These are phyloP conservation scores for Cotesia typhae DNA, from an alignment of 1,140 invertebrate species.

Conservation along the genomic window DNA sequence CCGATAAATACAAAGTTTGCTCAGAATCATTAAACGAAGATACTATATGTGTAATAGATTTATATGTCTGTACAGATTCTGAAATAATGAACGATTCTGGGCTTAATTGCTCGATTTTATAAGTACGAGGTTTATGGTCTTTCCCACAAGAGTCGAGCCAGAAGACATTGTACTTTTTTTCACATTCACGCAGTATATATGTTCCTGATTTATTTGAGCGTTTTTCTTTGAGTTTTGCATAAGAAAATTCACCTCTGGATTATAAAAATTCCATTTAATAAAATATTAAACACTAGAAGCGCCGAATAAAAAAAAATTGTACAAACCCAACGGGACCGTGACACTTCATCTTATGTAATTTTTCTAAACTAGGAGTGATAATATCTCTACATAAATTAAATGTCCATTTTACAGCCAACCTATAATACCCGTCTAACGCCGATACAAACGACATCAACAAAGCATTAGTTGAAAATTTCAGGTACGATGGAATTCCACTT, in stretches of 20 bases:
- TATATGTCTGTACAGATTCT: constrained; percentile 66
- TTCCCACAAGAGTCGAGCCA: constrained; percentile 82
- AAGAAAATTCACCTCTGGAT: constrained; percentile 80
- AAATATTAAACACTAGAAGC: too few species aligned
- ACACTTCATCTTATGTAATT: constrained; percentile 78
- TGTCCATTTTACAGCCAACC: constrained; percentile 87
- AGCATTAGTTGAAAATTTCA: constrained; percentile 72
- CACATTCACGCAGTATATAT: constrained; percentile 84
- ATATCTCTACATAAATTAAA: constrained; percentile 87
- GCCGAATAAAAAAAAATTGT: constrained; percentile 7
- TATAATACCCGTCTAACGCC: constrained; percentile 86
- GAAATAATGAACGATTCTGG: constrained; percentile 54
- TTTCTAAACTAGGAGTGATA: constrained; percentile 77
- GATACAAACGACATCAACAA: constrained; percentile 83
- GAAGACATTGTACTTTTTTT: constrained; percentile 78
- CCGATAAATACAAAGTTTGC: constrained; percentile 70
- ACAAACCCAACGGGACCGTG: constrained; percentile 87
- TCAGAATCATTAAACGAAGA: constrained; percentile 70
- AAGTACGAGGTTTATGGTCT: constrained; percentile 77
- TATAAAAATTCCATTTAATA: constrained; percentile 36
- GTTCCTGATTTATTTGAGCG: constrained; percentile 77
- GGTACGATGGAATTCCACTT: constrained; percentile 80
- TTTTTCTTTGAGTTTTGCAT: constrained; percentile 82
- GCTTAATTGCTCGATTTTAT: constrained; percentile 68
- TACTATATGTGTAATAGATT: constrained; percentile 72